These are phyloP conservation scores for Scolopax mira DNA, from an alignment of 2,113 vertebrate species.

Conservation along the genomic window DNA sequence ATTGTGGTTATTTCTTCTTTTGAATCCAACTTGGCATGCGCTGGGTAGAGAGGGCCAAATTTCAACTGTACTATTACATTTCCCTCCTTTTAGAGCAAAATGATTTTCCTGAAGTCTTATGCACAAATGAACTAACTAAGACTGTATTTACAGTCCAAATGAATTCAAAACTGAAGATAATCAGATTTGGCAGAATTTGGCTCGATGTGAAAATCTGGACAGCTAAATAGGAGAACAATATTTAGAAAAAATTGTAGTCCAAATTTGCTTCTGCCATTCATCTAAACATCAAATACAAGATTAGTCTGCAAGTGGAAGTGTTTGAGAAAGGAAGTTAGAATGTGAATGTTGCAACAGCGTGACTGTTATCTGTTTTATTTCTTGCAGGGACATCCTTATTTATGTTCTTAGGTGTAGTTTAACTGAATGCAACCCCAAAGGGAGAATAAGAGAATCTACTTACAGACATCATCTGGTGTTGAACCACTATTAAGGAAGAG, in stretches of 20 bases:
- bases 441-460: not conserved
- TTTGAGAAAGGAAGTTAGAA: slow-evolving; percentile 6
- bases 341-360: not conserved
- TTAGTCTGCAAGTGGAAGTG: not conserved
- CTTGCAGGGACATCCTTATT: not conserved
- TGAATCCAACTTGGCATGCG: not conserved
- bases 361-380: not conserved
- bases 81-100: not conserved
- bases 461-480: not conserved
- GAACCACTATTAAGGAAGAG: not conserved
- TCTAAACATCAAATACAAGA: not conserved
- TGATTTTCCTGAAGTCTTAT: not conserved
- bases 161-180: not conserved
- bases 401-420: not conserved
- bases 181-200: not conserved
- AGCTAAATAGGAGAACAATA: not conserved
- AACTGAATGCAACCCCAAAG: not conserved
- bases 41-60: not conserved
- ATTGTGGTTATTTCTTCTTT: not conserved
- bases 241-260: not conserved
- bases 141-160: not conserved
- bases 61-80: not conserved
- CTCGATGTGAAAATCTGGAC: not conserved
- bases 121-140: not conserved
- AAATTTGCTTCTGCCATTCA: not conserved